Evolutionary conservation across 2,113 vertebrate species (phyloP).

Genomic region (Eretmochelys imbricata): DNA sequence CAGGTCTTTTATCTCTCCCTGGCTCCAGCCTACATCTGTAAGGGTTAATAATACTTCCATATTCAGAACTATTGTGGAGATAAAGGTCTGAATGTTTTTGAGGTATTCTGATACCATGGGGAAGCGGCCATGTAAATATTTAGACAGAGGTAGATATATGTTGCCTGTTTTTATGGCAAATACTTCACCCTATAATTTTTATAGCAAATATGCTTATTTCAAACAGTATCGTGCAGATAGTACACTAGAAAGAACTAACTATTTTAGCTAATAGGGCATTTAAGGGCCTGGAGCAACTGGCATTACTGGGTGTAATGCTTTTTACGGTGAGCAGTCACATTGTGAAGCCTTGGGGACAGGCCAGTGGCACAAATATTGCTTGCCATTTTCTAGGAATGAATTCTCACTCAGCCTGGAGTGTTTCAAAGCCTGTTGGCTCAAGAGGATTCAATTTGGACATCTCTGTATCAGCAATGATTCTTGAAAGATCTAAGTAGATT

Average conservation of each 20-base stretch:
- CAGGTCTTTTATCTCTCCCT: not conserved
- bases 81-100: not conserved
- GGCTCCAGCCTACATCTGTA: not conserved
- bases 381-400: not conserved
- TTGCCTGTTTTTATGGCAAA: not conserved
- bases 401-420: not conserved
- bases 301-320: not conserved
- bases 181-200: not conserved
- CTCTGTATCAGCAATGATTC: not conserved
- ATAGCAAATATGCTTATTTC: not conserved
- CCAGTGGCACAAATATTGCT: not conserved
- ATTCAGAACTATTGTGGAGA: not conserved
- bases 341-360: not conserved
- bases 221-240: not conserved
- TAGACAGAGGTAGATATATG: not conserved
- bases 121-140: accelerated
- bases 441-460: not conserved
- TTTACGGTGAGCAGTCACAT: too few relatives aligned
- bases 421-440: not conserved
- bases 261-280: accelerated
- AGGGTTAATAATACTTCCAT: not conserved
- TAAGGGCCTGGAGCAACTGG: accelerated
- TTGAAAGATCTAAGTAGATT: not conserved
- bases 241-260: not conserved
- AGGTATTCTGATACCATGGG: not conserved